phyloP scores from a whole-genome alignment of 2,113 vertebrate genomes.

The Ammodytes marinus region DNA sequence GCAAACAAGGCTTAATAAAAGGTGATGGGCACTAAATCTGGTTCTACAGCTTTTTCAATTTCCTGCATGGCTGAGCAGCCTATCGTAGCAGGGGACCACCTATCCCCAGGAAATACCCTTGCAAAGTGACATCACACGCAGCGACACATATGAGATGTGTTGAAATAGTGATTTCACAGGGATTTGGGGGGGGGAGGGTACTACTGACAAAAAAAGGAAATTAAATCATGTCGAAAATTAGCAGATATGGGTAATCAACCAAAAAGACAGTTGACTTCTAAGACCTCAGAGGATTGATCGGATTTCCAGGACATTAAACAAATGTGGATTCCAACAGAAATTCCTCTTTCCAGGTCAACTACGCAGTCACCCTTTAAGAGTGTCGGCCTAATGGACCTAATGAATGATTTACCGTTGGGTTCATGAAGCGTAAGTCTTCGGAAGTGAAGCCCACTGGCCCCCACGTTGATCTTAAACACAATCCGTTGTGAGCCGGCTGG shows the following conservation, averaged over 20 bases:
- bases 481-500: constrained; percentile 42
- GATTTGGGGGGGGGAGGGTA: constrained; percentile 32
- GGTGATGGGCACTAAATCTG: constrained; percentile 73
- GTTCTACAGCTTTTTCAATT: constrained; percentile 80
- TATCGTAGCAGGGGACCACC: constrained; percentile 64
- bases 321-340: constrained; percentile 64
- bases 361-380: constrained; percentile 60
- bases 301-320: constrained; percentile 32
- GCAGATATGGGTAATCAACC: constrained; percentile 41
- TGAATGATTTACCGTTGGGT: constrained; percentile 60
- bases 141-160: constrained; percentile 46
- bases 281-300: constrained; percentile 43
- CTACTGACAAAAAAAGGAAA: constrained; percentile 47
- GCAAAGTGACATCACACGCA: constrained; percentile 63
- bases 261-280: constrained; percentile 39
- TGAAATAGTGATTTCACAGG: constrained; percentile 45
- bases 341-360: constrained; percentile 59
- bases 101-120: constrained; percentile 67
- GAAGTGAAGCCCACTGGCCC: constrained; percentile 67
- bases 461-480: constrained; percentile 66
- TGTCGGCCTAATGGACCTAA: constrained; percentile 69
- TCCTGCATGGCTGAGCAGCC: constrained; percentile 77
- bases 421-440: constrained; percentile 68
- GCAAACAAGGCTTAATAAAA: constrained; percentile 83
- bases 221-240: constrained; percentile 37